phyloP scores from a whole-genome alignment of 2,113 vertebrate species.

The Struthio camelus region DNA sequence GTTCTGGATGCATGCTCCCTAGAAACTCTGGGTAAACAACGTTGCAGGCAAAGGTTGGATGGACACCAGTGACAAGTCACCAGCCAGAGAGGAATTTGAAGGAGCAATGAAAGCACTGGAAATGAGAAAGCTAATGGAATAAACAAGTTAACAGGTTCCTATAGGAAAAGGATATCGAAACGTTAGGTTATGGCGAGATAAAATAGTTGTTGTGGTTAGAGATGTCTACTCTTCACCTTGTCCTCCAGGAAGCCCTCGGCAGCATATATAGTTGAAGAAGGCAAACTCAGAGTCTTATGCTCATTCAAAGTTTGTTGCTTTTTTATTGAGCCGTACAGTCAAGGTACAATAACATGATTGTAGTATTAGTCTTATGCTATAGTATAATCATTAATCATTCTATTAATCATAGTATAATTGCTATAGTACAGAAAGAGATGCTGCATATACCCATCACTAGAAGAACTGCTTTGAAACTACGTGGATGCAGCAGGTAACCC shows the following conservation, averaged over 20 bases:
- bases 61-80: background rate
- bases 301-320: background rate
- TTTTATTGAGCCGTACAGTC: background rate
- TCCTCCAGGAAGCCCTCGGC: background rate
- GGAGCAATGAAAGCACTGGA: background rate
- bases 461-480: background rate
- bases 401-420: background rate
- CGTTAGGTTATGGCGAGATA: background rate
- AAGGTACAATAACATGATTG: background rate
- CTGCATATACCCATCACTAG: background rate
- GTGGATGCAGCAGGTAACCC: background rate
- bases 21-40: background rate
- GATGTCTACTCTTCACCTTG: background rate
- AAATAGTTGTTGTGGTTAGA: background rate
- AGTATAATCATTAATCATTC: background rate
- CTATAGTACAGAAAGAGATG: background rate
- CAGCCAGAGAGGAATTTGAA: background rate
- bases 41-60: background rate
- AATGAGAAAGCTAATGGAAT: background rate
- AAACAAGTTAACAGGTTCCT: background rate
- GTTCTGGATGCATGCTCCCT: background rate
- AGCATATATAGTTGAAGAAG: background rate
- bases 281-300: background rate
- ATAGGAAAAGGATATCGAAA: background rate
- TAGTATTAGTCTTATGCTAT: background rate